Evolutionary conservation across 2,113 vertebrate genomes (phyloP), one percentile per base, ranked within the genome.

Genomic region (Aptenodytes patagonicus): DNA sequence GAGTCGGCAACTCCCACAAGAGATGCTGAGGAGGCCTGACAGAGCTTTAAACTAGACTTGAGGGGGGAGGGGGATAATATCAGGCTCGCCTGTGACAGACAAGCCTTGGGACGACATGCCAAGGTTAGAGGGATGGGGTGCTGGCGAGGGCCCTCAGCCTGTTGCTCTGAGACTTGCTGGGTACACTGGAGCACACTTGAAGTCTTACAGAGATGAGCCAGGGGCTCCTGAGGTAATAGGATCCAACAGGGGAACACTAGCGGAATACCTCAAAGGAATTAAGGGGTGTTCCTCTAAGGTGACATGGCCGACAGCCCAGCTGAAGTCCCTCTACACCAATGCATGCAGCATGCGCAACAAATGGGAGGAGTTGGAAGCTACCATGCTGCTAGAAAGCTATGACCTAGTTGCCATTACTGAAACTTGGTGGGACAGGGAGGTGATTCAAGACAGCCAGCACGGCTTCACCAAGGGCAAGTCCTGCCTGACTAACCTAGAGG

Each of bases 1-100:
- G 52, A 40, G 36, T n/a, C 1, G 0, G 25, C 32, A 36, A 25
- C 47, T n/a, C 46, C 28, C 3, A 0, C 2, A 13, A 7, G 17
- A 72, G 69, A 71, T 2, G 6, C 49, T 38, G n/a, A 71, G 2
- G 2, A 40, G 69, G 14, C n/a, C 26, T 71, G n/a, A 26, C 16
- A 26, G 32, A 51, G 68, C 47, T 51, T 51, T 51, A 29, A 29
- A 21, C 25, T 51, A 36, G 34, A 19, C 47, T 29, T 36, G 68
- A 36, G 51, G 6, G 16, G 8, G 22, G 17, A 49, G 13, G 17
- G 34, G 25, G 25, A 51, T 19, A 51, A 51, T 70, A 51, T 36
- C 13, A 15, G 68, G 34, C 26, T 51, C 3, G 7, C 25, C 34
- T 2, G 6, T 69, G 46, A 49, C 46, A 36, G 46, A n/a, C 47